Evolutionary conservation across 2,888 invertebrate species (phyloP), one percentile per base, ranked within the genome.

Genomic region (Leptarthrus brevirostris): DNA sequence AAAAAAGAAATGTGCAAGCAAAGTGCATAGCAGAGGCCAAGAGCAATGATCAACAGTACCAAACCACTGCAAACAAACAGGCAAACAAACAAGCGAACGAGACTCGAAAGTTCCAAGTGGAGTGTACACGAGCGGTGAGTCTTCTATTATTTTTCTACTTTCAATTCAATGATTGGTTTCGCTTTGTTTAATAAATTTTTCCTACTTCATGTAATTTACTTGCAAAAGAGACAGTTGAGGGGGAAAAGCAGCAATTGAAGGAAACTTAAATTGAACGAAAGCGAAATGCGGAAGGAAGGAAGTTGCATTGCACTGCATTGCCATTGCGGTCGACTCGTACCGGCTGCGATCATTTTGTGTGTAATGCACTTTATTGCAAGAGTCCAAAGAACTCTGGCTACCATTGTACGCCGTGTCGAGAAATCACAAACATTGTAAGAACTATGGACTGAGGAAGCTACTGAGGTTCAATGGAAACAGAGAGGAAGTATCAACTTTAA

Each of bases 221-320:
- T 40, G 64, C 64, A 64, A 44, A 36, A 44, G 36, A 24, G 44
- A 64, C 58, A 64, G 47, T 36, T 49, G 18, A 49, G 26, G 64
- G 64, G 44, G 64, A 47, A 64, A 64, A 36, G 22, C 64, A 40
- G n/a, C 40, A 64, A 64, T 64, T 64, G 44, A 44, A 44, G 64
- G 22, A 47, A 64, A 64, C 44, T 44, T 64, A 64, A 64, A 64
- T 64, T 69, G 49, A 30, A 71, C 36, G 54, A 71, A 71, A 71
- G 70, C 70, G 70, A 71, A 71, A 71, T 71, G 70, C 70, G 70
- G 70, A 71, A 71, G 70, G 70, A 71, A 71, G 70, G 70, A 71
- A 71, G 34, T 53, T 34, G 16, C 16, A 24, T 58, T 64, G n/a
- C n/a, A n/a, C n/a, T n/a, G n/a, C n/a, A n/a, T n/a, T n/a, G n/a